Evolutionary conservation across 2,888 invertebrate genomes (phyloP).

Genomic region (Lutraria lutraria): DNA sequence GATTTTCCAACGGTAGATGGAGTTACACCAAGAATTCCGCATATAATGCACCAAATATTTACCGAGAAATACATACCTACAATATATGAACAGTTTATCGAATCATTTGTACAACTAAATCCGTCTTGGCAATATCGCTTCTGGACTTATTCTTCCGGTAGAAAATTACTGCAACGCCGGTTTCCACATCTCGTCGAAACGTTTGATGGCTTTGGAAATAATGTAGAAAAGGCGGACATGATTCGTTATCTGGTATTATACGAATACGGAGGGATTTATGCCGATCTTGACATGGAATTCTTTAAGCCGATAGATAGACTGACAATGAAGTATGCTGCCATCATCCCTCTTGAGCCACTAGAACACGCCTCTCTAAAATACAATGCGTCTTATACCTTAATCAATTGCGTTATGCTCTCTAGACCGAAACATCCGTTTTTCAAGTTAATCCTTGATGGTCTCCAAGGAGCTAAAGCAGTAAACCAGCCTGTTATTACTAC

Average conservation of each 20-base stretch:
- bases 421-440: slow-evolving; percentile 14
- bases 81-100: not conserved
- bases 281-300: slow-evolving; percentile 2
- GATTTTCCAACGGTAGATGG: not conserved
- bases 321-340: slow-evolving; percentile 12
- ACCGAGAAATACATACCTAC: slow-evolving; percentile 7
- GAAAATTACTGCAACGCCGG: not conserved
- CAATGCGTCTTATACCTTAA: not conserved
- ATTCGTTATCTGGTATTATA: not conserved
- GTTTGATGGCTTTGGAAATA: not conserved
- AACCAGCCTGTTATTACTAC: not conserved
- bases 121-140: slow-evolving; percentile 5
- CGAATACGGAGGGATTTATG: slow-evolving; percentile 9
- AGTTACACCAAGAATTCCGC: not conserved
- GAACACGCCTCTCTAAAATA: slow-evolving; percentile 9
- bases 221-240: slow-evolving; percentile 2
- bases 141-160: slow-evolving; percentile 8
- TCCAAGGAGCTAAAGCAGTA: slow-evolving; percentile 29
- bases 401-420: not conserved
- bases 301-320: not conserved
- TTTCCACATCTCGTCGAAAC: slow-evolving; percentile 7
- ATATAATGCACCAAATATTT: not conserved
- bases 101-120: not conserved
- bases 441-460: not conserved
- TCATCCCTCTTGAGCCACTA: not conserved